phyloP scores from a whole-genome alignment of 2,113 vertebrate species.

The Lagopus leucura region DNA sequence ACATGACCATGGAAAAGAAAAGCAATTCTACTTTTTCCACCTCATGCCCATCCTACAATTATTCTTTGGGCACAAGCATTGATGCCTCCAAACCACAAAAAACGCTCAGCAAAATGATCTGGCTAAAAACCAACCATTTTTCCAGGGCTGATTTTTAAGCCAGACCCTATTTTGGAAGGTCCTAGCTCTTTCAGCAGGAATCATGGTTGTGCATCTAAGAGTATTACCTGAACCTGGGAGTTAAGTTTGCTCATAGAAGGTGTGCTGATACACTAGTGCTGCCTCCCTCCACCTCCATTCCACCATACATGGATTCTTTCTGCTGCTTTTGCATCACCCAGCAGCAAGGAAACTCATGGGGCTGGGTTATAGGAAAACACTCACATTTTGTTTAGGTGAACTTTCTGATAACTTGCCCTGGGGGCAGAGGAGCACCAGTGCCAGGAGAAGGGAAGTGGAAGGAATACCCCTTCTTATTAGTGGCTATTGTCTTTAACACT shows the following conservation, averaged over 20 bases:
- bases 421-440: not conserved
- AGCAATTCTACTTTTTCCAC: not conserved
- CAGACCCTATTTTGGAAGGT: not conserved
- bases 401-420: not conserved
- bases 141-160: not conserved
- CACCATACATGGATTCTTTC: not conserved
- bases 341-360: not conserved
- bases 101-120: not conserved
- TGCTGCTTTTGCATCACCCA: not conserved
- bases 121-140: not conserved
- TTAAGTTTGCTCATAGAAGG: not conserved
- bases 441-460: not conserved
- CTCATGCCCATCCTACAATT: not conserved
- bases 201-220: not conserved
- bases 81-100: not conserved
- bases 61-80: not conserved
- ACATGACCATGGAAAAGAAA: not conserved
- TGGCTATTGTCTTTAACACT: not conserved
- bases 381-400: not conserved
- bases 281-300: not conserved
- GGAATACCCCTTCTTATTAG: not conserved
- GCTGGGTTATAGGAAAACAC: not conserved
- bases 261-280: not conserved
- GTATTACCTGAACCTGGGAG: not conserved
- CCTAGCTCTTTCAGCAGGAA: not conserved